These are phyloP conservation scores for Poecilia gillii DNA, from an alignment of 2,797 vertebrate species.

Conservation along the genomic window DNA sequence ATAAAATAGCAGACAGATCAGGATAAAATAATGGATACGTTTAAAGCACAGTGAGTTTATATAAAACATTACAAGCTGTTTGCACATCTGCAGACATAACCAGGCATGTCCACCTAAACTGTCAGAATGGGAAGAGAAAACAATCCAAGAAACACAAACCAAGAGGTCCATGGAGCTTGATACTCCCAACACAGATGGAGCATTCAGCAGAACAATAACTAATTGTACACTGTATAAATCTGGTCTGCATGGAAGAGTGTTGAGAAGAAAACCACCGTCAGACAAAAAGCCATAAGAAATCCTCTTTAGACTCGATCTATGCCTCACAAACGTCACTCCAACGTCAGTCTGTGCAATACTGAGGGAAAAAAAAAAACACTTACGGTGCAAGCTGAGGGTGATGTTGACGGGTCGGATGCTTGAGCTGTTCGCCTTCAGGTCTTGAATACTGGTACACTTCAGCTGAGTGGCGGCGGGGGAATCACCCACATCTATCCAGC, in stretches of 20 bases:
- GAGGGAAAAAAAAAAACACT: conserved; percentile 72
- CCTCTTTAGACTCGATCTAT: not conserved
- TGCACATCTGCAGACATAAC: not conserved
- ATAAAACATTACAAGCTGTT: not conserved
- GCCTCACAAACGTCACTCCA: not conserved
- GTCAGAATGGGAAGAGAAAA: not conserved
- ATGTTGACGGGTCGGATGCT: conserved; percentile 91
- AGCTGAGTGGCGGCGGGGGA: conserved; percentile 88
- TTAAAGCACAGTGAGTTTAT: not conserved
- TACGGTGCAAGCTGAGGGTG: conserved; percentile 96
- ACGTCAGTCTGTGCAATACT: not conserved
- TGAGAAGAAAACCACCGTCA: not conserved
- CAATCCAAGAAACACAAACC: not conserved
- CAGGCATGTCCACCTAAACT: conserved; percentile 4
- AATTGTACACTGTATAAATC: not conserved
- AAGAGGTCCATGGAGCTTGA: not conserved
- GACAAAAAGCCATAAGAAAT: not conserved
- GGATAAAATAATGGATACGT: not conserved
- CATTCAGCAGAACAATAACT: not conserved
- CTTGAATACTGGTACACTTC: conserved; percentile 93
- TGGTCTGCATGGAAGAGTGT: not conserved
- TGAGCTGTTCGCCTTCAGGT: conserved; percentile 87
- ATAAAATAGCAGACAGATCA: not conserved
- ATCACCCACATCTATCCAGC: conserved; percentile 96
- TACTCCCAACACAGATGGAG: not conserved